Evolutionary conservation across 2,113 vertebrate species (phyloP).

Genomic region (Perognathus longimembris): DNA sequence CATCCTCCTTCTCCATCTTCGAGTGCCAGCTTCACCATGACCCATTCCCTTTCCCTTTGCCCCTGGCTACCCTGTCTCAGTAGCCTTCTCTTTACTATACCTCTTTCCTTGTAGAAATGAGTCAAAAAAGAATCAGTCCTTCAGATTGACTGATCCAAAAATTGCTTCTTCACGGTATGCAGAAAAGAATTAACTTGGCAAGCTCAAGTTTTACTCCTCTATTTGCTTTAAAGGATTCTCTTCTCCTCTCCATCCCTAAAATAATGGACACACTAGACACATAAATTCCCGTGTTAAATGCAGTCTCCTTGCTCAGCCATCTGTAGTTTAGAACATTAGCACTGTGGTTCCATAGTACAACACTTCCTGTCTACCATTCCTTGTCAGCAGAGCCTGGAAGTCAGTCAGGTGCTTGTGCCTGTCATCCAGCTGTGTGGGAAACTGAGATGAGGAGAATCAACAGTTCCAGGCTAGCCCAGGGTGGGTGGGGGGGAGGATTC

Average conservation of each 20-base stretch:
- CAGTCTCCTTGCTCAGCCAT: no score
- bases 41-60: not conserved
- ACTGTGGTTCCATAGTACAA: not conserved
- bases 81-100: not conserved
- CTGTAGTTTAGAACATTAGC: no score
- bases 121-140: not conserved
- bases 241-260: no score
- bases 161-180: not conserved
- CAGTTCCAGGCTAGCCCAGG: no score
- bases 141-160: not conserved
- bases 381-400: no score
- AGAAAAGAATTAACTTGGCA: not conserved
- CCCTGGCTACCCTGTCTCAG: not conserved
- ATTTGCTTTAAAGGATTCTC: not conserved
- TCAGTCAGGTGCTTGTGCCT: no score
- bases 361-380: no score
- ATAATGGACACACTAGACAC: no score
- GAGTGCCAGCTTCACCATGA: not conserved
- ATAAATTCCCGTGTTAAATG: no score
- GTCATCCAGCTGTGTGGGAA: not conserved
- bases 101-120: not conserved
- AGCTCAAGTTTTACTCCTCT: not conserved
- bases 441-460: not conserved
- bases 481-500: no score
- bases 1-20: not conserved